A percentile compares a stretch with the other conserved stretches of the same genome.
These are phyloP conservation scores for Polypedilum vanderplanki DNA, from an alignment of 1,140 invertebrate genomes.

Conservation along the genomic window DNA sequence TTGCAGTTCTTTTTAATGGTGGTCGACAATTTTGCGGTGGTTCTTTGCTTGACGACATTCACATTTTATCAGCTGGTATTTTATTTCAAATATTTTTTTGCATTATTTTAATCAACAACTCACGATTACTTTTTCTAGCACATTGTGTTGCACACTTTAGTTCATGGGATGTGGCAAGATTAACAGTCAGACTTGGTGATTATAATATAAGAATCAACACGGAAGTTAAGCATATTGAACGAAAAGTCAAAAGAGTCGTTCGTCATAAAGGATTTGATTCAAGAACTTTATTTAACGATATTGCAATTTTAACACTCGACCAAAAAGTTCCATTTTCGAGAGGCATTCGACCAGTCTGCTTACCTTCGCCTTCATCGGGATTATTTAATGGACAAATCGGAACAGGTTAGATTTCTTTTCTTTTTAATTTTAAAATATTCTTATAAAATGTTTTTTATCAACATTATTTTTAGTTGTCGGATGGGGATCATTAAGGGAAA, in stretches of 20 bases:
- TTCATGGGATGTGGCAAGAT: constrained; percentile 72
- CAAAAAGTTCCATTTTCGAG: constrained; percentile 66
- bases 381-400: constrained; percentile 60
- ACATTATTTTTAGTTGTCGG: too few species aligned
- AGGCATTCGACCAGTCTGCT: constrained; percentile 73
- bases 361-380: constrained; percentile 54
- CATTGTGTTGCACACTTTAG: constrained; percentile 91
- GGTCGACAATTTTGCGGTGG: constrained; percentile 85
- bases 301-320: constrained; percentile 76
- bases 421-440: too few species aligned
- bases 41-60: constrained; percentile 71
- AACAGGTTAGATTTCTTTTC: too few species aligned
- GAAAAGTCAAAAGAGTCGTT: constrained; percentile 71
- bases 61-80: constrained; percentile 72
- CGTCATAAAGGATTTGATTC: constrained; percentile 77
- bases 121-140: constrained; percentile 38
- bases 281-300: constrained; percentile 78
- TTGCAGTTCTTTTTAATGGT: constrained; percentile 71
- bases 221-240: constrained; percentile 66
- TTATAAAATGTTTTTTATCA: too few species aligned
- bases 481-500: constrained; percentile 74
- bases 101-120: too few species aligned
- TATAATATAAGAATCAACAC: constrained; percentile 67
- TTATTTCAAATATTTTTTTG: neutral
- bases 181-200: constrained; percentile 73